Evolutionary conservation across 2,797 vertebrate genomes (phyloP).

Genomic region (Momotus momota): DNA sequence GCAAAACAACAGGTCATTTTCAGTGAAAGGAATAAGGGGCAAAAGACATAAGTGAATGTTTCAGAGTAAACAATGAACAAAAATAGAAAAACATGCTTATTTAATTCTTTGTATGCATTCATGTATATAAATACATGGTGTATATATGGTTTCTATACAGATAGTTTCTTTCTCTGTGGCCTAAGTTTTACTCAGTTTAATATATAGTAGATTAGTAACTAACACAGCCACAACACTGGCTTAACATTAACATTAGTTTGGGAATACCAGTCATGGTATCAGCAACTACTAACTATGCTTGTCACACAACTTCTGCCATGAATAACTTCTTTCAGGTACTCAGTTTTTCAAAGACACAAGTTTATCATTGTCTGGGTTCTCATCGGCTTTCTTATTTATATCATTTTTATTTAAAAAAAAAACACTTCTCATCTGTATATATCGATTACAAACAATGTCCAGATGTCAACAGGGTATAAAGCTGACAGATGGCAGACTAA

Average conservation of each 20-base stretch:
- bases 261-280: not conserved
- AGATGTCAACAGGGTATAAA: not conserved
- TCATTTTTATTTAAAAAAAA: not conserved
- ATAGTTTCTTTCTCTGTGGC: not conserved
- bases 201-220: not conserved
- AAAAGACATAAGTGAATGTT: not conserved
- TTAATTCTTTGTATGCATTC: not conserved
- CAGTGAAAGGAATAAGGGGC: not conserved
- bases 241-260: not conserved
- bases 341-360: not conserved
- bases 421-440: not conserved
- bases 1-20: not conserved
- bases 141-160: not conserved
- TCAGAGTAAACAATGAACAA: not conserved
- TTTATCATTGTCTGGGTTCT: not conserved
- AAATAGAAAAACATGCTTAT: not conserved
- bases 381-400: not conserved
- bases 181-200: not conserved
- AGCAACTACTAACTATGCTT: not conserved
- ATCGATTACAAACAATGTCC: not conserved
- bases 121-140: not conserved
- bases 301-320: not conserved
- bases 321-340: not conserved
- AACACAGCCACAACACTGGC: not conserved
- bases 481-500: slow-evolving; percentile 15